Evolutionary conservation across 1,140 invertebrate species (phyloP).

Genomic region (Atta texana): DNA sequence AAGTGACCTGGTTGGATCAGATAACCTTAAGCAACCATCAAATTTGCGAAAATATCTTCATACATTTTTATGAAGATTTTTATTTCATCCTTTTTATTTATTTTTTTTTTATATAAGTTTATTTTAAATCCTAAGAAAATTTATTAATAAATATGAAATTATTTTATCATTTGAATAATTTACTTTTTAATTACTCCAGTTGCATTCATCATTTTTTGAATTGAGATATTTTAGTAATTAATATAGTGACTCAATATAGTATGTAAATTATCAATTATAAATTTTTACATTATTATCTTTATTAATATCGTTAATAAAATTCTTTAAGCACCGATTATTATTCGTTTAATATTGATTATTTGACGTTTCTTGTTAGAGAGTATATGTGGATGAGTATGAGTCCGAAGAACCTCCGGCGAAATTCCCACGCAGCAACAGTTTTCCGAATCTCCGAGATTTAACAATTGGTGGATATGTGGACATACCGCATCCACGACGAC

Average conservation of each 20-base stretch:
- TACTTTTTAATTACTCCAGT: background rate
- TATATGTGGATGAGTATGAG: constrained; percentile 84
- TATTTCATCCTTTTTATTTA: background rate
- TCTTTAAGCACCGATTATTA: background rate
- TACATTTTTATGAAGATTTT: background rate
- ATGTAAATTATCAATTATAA: constrained; percentile 5
- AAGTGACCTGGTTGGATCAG: constrained; percentile 70
- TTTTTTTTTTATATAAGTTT: background rate
- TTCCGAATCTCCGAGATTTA: constrained; percentile 82
- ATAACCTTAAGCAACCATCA: background rate
- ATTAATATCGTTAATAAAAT: background rate
- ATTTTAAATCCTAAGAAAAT: constrained; percentile 8
- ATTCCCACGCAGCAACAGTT: constrained; percentile 83
- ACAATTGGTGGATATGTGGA: constrained; percentile 77
- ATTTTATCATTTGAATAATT: background rate
- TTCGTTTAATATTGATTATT: background rate
- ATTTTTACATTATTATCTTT: background rate
- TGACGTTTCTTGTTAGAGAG: constrained; percentile 78
- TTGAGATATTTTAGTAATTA: background rate
- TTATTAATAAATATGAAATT: constrained; percentile 15
- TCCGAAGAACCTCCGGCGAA: constrained; percentile 79
- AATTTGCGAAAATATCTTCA: background rate
- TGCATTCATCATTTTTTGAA: background rate
- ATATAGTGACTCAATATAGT: background rate
- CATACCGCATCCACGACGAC: constrained; percentile 80